Evolutionary conservation across 2,888 invertebrate species (phyloP).

Genomic region (Diaprepes abbreviatus): DNA sequence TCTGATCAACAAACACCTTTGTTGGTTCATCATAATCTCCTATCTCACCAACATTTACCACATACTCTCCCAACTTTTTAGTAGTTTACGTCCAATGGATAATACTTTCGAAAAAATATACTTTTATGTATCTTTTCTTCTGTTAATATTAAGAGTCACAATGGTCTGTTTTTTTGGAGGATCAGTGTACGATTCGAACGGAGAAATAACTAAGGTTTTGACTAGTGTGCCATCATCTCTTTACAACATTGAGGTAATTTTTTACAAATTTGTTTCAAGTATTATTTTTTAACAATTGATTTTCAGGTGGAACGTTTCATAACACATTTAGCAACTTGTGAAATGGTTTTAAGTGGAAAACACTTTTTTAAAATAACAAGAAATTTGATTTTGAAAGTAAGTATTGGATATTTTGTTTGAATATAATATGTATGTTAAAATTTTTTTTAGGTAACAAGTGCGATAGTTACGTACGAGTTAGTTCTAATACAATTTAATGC

Average conservation of each 20-base stretch:
- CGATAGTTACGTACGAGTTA: constrained; percentile 61
- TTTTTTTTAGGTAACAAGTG: constrained; percentile 53
- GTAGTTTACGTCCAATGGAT: constrained; percentile 70
- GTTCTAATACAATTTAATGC: constrained; percentile 59
- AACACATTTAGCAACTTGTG: constrained; percentile 47
- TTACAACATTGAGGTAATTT: constrained; percentile 74
- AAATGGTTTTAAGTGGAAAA: constrained; percentile 52
- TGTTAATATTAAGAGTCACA: constrained; percentile 58
- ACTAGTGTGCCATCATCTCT: constrained; percentile 75
- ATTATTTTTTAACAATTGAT: no score
- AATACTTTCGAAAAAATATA: constrained; percentile 57
- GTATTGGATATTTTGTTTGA: neutral
- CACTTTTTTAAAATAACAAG: constrained; percentile 53
- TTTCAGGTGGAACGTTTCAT: constrained; percentile 54
- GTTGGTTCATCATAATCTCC: constrained; percentile 75
- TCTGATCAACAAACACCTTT: constrained; percentile 73
- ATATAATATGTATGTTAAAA: neutral
- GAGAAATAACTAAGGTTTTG: constrained; percentile 64
- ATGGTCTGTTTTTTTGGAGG: constrained; percentile 61
- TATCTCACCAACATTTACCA: constrained; percentile 80
- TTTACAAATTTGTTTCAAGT: no score
- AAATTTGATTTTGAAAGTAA: constrained; percentile 53
- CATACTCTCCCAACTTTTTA: constrained; percentile 79
- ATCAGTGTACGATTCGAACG: constrained; percentile 60
- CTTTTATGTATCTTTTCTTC: constrained; percentile 63